Evolutionary conservation across 2,888 invertebrate genomes (phyloP), one percentile per base, ranked within the genome.

Genomic region (Scelioninae gen. 1): DNA sequence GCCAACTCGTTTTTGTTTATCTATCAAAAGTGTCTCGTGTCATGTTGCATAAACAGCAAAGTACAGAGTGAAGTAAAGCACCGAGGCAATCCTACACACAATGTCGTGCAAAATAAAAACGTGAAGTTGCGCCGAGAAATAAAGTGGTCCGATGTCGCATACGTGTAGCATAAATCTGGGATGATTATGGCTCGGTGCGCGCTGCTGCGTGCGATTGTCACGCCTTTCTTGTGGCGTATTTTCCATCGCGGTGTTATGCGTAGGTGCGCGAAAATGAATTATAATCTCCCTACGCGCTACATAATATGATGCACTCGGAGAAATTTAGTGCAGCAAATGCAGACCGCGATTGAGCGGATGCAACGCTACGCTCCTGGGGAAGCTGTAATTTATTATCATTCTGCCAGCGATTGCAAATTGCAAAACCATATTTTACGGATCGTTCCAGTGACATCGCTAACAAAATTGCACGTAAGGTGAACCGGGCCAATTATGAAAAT

Each of bases 251-350:
- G 23, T 32, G 51, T 56, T 71, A 55, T 71, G 72, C 53, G 79
- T 66, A 53, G 69, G 80, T 55, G 72, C 72, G 74, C 74, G 80
- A 80, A 80, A 80, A 80, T 80, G 80, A 80, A 80, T 80, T 80
- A 68, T 68, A 29, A 23, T 34, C 34, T 34, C 78, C 56, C 78
- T 29, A 47, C 47, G 47, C 62, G 55, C 53, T 4, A 45, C 62
- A 55, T 71, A 69, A 71, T 66, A 55, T 45, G 77, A 78, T 71
- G 79, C 72, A 79, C 71, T 79, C 72, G 40, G 65, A 79, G 65
- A 72, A 72, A 79, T 72, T 71, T 72, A 72, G 72, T 56, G 71
- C 55, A 60, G 55, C 62, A 58, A 53, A 10, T 40, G 6, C 60
- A 47, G 16, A 77, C 32, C 32, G 62, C 63, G 63, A 55, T 77